Base-by-base conservation (phyloP, 1,140 invertebrate species). In the Nebria ingens region DNA sequence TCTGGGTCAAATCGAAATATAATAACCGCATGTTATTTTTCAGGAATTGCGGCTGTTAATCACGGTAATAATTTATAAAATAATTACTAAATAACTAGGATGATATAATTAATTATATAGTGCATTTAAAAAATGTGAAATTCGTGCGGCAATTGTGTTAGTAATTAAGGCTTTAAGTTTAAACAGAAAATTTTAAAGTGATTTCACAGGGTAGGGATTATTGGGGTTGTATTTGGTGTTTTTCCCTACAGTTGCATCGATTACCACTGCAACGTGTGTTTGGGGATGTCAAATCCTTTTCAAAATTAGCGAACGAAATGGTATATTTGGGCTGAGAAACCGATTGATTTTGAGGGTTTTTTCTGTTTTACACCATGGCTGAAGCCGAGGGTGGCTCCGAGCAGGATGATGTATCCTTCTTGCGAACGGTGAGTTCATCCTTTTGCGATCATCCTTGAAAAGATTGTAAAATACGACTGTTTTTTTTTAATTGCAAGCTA, bases 341-440 rank as follows among this genome's bases (percentile, higher is more conserved):
- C 15, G 15, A 17, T 12, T 17, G 40, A 45, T 11, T 45, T 11
- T 12, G 15, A 12, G 4, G 17, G 9, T 12, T 45, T 12, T 11
- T 11, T 11, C 17, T 12, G 17, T 11, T 4, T 45, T 17, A 12
- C 15, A 17, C 40, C 40, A 92, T 93, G 90, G 89, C 89, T 66
- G 91, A 93, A 76, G 86, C 84, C 65, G 91, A 93, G 74, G 89
- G 89, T 67, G 86, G 90, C 61, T 93, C 91, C 64, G 93, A 97
- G 76, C 93, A 97, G 77, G 93, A 97, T 85, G 93, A 97, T 83
- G 92, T 97, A 76, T 97, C 93, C 71, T 97, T 97, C 77, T 82
- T 97, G 58, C 85, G 93, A 65, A 97, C 93, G 84, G 93, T 96
- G 73, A 87, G 89, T 82, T 52, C 56, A 49, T 58, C 42, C n/a